Percentiles rank a stretch among this genome's conserved stretches.
Conservation (phyloP, 1,140 invertebrate genomes). For the Solenopsis fugax region DNA sequence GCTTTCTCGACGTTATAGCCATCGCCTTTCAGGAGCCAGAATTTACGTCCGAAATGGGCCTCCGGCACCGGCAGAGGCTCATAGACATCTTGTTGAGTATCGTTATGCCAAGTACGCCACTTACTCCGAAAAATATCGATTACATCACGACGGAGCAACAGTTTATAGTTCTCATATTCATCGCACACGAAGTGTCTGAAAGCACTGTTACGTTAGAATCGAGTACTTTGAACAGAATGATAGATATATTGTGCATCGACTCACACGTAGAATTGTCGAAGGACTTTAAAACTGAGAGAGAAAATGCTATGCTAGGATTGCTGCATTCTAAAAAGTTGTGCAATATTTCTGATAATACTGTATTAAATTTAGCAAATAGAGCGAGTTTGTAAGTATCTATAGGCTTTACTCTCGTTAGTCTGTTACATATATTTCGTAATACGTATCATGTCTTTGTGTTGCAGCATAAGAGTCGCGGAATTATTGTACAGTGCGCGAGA, state of each 20-base stretch:
- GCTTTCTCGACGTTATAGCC: constrained; percentile 96
- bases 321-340: constrained; percentile 90
- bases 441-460: constrained; percentile 62
- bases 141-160: constrained; percentile 85
- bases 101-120: constrained; percentile 88
- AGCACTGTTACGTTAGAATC: constrained; percentile 81
- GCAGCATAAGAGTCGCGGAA: constrained; percentile 82
- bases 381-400: constrained; percentile 89
- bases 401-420: neutral
- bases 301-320: constrained; percentile 94
- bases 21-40: constrained; percentile 96
- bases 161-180: constrained; percentile 89
- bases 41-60: constrained; percentile 91
- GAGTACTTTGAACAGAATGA: constrained; percentile 82
- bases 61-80: constrained; percentile 92
- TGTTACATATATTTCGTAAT: neutral
- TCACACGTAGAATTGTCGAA: constrained; percentile 85
- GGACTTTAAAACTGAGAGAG: constrained; percentile 90
- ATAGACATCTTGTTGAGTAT: constrained; percentile 94
- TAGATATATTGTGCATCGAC: constrained; percentile 87
- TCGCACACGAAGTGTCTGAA: constrained; percentile 82
- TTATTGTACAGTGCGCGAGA: constrained; percentile 82
- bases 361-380: constrained; percentile 88
- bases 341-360: constrained; percentile 87
- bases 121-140: constrained; percentile 80